Conservation (phyloP, 2,797 vertebrate species). For the Myotis pilosus region DNA sequence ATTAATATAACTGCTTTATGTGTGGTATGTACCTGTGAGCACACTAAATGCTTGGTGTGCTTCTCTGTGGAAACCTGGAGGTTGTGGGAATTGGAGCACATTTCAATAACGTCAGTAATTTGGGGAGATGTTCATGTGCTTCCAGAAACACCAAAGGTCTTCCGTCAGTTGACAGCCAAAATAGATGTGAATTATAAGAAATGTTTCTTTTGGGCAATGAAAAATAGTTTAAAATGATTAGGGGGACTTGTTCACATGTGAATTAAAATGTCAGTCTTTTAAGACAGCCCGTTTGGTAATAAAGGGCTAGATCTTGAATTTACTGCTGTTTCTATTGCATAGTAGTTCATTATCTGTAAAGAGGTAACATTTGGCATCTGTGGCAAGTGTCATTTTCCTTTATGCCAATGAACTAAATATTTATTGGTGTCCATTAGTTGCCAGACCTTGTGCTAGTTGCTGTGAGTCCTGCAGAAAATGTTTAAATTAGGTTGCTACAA, state of each 20-base stretch:
- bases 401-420: neutral
- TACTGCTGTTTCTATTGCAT: neutral
- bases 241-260: neutral
- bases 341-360: neutral
- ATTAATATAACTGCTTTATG: neutral
- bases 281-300: neutral
- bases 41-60: neutral
- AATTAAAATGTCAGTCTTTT: neutral
- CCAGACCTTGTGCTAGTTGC: neutral
- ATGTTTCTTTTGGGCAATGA: neutral
- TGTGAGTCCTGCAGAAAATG: neutral
- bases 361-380: neutral
- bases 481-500: neutral
- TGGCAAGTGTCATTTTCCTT: neutral
- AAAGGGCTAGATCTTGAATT: neutral
- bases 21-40: neutral
- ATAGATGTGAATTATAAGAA: neutral
- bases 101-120: neutral
- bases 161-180: slow-evolving; percentile 3
- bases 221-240: neutral
- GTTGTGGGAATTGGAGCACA: neutral
- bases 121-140: neutral
- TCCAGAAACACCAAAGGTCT: neutral
- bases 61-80: neutral
- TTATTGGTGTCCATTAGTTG: neutral